Evolutionary conservation across 2,113 vertebrate species (phyloP), one percentile per base, ranked within the genome.

Genomic region (Ardeotis arabs): DNA sequence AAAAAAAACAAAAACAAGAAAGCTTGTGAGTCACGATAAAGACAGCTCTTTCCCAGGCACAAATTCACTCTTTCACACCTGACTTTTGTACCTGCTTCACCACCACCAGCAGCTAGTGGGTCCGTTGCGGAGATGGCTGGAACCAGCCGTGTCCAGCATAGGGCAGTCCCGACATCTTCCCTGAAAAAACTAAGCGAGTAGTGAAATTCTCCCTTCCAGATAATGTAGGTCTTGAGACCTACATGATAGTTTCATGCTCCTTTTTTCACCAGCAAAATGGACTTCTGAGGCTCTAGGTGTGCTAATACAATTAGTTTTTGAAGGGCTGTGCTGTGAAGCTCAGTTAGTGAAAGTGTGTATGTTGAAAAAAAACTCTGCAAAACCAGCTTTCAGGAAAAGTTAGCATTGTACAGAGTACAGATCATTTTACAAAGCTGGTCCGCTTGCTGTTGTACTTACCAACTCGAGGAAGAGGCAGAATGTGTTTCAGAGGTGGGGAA

Each of bases 1-100:
- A 18, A 55, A 55, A 37, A 52, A 66, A 77, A 27, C 2, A 8
- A 14, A 47, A 62, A 23, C 9, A 68, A 75, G 64, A 77, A 84
- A 4, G 14, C 21, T 41, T 0, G 0, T 50, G 8, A 21, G 6
- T 91, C 16, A 60, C 39, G 29, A 11, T 29, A 44, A 59, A 83
- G 20, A 15, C 17, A 47, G 24, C 9, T 86, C n/a, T 59, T 64
- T 39, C 15, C 15, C 5, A 35, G 21, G 8, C 19, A 93, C 28
- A 59, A 37, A 68, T 80, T 37, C 5, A 20, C 2, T 88, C 16
- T 13, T 89, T 76, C 17, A 6, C 19, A 86, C 5, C 14, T 58
- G 19, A 33, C 25, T 75, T 84, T 23, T 44, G 23, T 70, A 67
- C 18, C 12, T 0, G 0, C 9, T n/a, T 73, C 5, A 20, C 8